Base-by-base conservation (phyloP, 2,888 invertebrate species). In the Sipunculus nudus region DNA sequence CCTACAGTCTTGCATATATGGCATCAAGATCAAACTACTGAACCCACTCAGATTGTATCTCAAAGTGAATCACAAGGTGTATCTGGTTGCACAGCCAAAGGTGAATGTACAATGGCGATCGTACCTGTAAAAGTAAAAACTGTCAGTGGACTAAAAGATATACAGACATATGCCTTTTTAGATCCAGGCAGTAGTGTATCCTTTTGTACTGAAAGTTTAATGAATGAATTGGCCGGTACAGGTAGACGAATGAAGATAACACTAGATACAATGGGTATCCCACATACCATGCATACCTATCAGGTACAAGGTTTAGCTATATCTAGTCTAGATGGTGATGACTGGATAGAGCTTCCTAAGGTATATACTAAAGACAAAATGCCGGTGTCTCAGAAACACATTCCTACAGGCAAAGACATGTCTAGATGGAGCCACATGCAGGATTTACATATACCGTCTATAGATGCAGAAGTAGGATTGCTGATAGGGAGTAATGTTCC, bases 1-100 rank as follows among this genome's bases (percentile, higher is more conserved):
- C 53, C 53, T 8, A 53, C 53, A 46, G 26, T 53, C 38, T 29
- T 53, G 31, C 53, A 47, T 47, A 4, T n/a, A n/a, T n/a, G n/a
- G n/a, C n/a, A 8, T 46, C 47, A 53, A n/a, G n/a, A n/a, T n/a
- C n/a, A n/a, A n/a, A n/a, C n/a, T n/a, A n/a, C n/a, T n/a, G n/a
- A n/a, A n/a, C n/a, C n/a, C n/a, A 52, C 13, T 8, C 13, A 52
- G 21, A 23, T 52, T 19, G 10, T 8, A 10, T n/a, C 8, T 10
- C 25, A 32, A 32, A 8, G 23, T 8, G 16, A 10, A 13, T n/a
- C 13, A 26, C n/a, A n/a, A n/a, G n/a, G n/a, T n/a, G n/a, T n/a
- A n/a, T n/a, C n/a, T n/a, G 4, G 19, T 6, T 21, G 16, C 16
- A 38, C 21, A 13, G 59, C 46, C 16, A 45, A 21, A 25, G 47